Evolutionary conservation across 2,113 vertebrate species (phyloP), one percentile per base, ranked within the genome.

Genomic region (Corydoras maculifer): DNA sequence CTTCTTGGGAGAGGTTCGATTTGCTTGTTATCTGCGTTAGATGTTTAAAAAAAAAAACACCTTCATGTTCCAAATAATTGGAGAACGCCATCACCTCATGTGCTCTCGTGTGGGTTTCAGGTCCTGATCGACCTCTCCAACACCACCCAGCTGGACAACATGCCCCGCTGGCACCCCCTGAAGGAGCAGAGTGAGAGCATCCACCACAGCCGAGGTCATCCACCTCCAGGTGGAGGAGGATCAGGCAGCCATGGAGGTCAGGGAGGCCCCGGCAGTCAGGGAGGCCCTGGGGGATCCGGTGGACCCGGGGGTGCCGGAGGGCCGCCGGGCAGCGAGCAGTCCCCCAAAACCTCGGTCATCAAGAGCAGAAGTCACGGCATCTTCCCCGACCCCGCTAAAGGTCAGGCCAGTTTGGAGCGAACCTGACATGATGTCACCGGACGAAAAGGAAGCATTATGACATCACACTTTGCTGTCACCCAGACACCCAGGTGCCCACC

Each of bases 331-430:
- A 90, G 83, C 83, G 93, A 93, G 12, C 93, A 91, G 68, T 93
- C 92, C 48, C 94, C 94, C 73, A 97, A 97, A 88, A 92, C 92
- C 54, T 96, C 94, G 68, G 97, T 99, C 70, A 99, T 97, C 86
- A 99, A 99, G 77, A 99, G 97, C 86, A 91, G 94, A 89, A 99
- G 96, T 82, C 97, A 99, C 70, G 96, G 97, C 74, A 95, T 99
- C 85, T 99, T 99, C 82, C 96, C 96, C 4, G 95, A 98, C 81
- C 96, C 96, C 54, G 89, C 93, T 73, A 98, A 98, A 93, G 96
- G 97, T 99, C 1, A 92, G 83, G 87, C 10, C 18, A 25, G 18
- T 25, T 25, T 25, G 18, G 18, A 25, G 1, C 18, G 18, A 25
- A 25, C 18, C 18, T 25, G 18, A 25, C 18, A 25, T 25, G 18